These are phyloP conservation scores for Gobiocypris rarus DNA, from an alignment of 2,113 vertebrate species.

Conservation along the genomic window DNA sequence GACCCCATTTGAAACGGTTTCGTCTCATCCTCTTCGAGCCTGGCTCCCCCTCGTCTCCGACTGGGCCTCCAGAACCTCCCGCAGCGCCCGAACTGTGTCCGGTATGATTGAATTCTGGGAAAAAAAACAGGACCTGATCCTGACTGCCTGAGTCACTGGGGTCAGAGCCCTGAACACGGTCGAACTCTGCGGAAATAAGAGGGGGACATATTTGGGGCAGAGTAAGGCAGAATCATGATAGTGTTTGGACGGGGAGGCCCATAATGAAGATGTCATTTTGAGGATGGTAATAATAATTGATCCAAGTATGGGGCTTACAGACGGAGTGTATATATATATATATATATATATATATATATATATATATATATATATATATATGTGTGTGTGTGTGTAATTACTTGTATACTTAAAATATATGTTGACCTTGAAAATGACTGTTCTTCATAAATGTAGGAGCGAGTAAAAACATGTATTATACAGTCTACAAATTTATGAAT, in stretches of 20 bases:
- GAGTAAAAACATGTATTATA: background rate
- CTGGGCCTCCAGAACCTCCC: slow-evolving; percentile 66
- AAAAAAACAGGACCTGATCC: slow-evolving; percentile 98
- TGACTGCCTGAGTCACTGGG: slow-evolving; percentile 93
- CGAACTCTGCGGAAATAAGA: slow-evolving; percentile 92
- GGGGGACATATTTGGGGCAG: slow-evolving; percentile 47
- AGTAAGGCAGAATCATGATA: slow-evolving; percentile 50
- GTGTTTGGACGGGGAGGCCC: background rate
- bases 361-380: background rate
- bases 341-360: background rate
- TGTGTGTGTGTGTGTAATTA: no score
- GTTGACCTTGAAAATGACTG: background rate
- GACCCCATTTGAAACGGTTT: slow-evolving; percentile 99
- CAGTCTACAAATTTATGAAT: background rate
- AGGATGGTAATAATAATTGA: background rate
- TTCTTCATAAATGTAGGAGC: background rate
- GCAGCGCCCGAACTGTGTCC: slow-evolving; percentile 76
- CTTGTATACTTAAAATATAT: no score
- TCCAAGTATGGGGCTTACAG: background rate
- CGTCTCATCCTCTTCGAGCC: slow-evolving; percentile 96
- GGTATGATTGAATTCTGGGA: slow-evolving; percentile 95
- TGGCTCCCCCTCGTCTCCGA: slow-evolving; percentile 86
- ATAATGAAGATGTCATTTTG: background rate
- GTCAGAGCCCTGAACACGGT: slow-evolving; percentile 91
- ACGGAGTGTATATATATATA: background rate